Base-by-base conservation (phyloP, 1,140 invertebrate genomes). In the Drosophila willistoni region DNA sequence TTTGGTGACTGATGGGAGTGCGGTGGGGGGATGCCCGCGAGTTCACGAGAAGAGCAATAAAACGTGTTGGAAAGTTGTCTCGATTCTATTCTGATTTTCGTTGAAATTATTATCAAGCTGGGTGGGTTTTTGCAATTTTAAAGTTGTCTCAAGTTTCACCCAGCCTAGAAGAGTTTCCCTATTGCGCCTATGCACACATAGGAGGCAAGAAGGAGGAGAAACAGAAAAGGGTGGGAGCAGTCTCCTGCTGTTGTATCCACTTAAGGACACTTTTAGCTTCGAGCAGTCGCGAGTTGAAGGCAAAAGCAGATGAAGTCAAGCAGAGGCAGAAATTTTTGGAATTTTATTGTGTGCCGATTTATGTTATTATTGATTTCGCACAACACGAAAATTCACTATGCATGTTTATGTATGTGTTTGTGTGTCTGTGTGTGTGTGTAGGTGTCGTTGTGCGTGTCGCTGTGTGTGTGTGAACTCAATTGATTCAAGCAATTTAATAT, bases 401-500 rank as follows among this genome's bases (percentile, higher is more conserved):
- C 36, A 12, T 39, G 60, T 25, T 3, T 71, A 34, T 19, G 17
- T 22, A 22, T 51, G 9, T 47, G 6, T 13, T 22, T 64, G 4
- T 17, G 17, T 47, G 29, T 41, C 42, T 14, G 10, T 73, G 19
- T 44, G 22, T 39, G 34, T 42, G 47, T 64, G 65, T 29, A 29
- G 29, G 33, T 64, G 9, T 17, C n/a, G 47, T 14, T 42, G 42
- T 14, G n/a, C 70, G 19, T 47, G 25, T 39, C 25, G 34, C 36
- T 64, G 68, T 67, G 67, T 55, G 44, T 67, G 67, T 47, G 83
- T 70, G 51, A 84, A 73, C 77, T 83, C 73, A 77, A 89, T 83
- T 83, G 84, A 89, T 89, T 89, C 83, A 83, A 89, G 80, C 83
- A 87, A 87, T 87, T 87, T 83, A 83, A 89, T 89, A 87, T 87